These are phyloP conservation scores for Trachurus trachurus DNA, from an alignment of 2,797 vertebrate genomes.

Conservation along the genomic window DNA sequence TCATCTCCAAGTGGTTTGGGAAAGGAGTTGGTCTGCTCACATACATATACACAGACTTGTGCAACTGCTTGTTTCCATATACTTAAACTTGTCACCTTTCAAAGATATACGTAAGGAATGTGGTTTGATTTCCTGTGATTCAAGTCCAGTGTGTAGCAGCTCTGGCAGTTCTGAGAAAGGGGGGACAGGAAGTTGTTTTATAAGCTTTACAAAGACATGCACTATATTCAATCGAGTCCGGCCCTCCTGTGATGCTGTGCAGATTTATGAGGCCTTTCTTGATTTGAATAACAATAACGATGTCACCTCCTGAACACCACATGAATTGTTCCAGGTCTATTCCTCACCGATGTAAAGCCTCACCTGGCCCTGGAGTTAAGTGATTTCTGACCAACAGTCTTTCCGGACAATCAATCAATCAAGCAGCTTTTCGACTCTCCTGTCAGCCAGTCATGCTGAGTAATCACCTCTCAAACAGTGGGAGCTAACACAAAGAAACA, in stretches of 20 bases:
- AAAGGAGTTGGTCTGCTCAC: background rate
- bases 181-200: background rate
- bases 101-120: background rate
- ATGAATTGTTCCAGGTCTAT: background rate
- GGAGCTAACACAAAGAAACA: background rate
- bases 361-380: background rate
- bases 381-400: background rate
- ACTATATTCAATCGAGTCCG: background rate
- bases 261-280: background rate
- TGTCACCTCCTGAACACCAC: constrained; percentile 2
- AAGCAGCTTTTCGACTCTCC: constrained; percentile 4
- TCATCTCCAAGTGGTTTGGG: no score
- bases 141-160: background rate
- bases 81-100: background rate
- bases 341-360: background rate
- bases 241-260: background rate
- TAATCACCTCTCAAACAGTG: constrained; percentile 1
- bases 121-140: background rate
- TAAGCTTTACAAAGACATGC: background rate
- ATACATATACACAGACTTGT: background rate
- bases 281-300: background rate
- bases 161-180: background rate
- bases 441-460: background rate
- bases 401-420: background rate
- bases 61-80: background rate